phyloP scores from a whole-genome alignment of 2,113 vertebrate species.

The Mobula birostris region DNA sequence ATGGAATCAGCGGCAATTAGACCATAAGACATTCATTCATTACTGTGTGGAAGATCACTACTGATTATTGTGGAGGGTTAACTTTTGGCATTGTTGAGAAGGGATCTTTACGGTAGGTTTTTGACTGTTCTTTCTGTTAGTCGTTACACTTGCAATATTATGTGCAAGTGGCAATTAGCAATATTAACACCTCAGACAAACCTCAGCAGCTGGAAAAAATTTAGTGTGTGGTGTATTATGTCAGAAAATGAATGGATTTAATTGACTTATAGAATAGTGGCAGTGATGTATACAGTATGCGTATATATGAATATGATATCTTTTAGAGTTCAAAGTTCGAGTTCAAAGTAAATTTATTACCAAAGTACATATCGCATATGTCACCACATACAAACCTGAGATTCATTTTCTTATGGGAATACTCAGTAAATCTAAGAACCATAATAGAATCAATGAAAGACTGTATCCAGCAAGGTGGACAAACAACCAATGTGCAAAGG shows the following conservation, averaged over 20 bases:
- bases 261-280: neutral
- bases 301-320: neutral
- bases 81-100: too few relatives aligned
- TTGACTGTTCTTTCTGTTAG: neutral
- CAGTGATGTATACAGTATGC: neutral
- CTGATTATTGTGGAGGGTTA: neutral
- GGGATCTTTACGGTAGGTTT: neutral
- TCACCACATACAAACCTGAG: too few relatives aligned
- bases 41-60: neutral
- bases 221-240: neutral
- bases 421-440: too few relatives aligned
- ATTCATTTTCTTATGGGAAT: too few relatives aligned
- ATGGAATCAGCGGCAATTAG: neutral
- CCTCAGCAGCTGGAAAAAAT: neutral
- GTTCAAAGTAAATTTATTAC: too few relatives aligned
- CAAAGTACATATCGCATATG: too few relatives aligned
- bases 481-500: too few relatives aligned
- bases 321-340: too few relatives aligned
- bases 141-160: neutral
- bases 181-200: neutral
- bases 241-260: neutral
- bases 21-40: too few relatives aligned
- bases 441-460: too few relatives aligned
- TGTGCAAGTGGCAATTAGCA: neutral
- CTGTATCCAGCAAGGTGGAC: too few relatives aligned